These are phyloP conservation scores for Zhuqinia jingwanae DNA, from an alignment of 2,888 invertebrate species.

Conservation along the genomic window DNA sequence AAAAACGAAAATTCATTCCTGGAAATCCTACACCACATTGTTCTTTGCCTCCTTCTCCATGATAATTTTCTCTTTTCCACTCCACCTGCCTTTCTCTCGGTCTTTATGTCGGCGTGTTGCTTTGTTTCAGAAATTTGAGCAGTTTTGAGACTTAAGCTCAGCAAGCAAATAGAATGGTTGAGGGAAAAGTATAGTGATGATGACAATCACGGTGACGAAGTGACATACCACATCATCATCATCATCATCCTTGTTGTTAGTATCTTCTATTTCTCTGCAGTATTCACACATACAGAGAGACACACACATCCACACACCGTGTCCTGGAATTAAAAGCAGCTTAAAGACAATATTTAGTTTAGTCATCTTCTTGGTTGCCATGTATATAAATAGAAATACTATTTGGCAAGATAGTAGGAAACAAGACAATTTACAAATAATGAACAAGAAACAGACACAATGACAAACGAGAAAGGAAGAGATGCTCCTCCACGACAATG, in stretches of 20 bases:
- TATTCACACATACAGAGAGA: too few species aligned
- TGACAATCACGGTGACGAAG: constrained; percentile 8
- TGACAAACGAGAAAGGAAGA: neutral
- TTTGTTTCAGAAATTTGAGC: neutral
- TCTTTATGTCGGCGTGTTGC: neutral
- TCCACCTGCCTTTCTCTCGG: neutral
- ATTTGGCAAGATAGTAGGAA: neutral
- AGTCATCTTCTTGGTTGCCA: neutral
- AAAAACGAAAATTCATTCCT: neutral
- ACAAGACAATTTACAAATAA: constrained; percentile 40
- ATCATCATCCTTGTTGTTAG: neutral
- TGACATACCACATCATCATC: constrained; percentile 35
- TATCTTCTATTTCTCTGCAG: neutral
- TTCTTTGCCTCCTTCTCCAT: neutral
- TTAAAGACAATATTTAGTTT: constrained; percentile 69
- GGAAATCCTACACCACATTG: constrained; percentile 7
- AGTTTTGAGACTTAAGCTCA: neutral
- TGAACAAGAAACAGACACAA: neutral
- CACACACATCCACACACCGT: neutral
- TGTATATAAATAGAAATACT: too few species aligned
- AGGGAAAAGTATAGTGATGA: neutral
- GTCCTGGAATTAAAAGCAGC: constrained; percentile 46
- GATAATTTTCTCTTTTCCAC: neutral
- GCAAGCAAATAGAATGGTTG: constrained; percentile 1
- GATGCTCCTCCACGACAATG: too few species aligned